Percentiles rank a stretch among this genome's conserved stretches.
Evolutionary conservation across 2,888 invertebrate species (phyloP).

Genomic region (Eustalomyia histrio): DNA sequence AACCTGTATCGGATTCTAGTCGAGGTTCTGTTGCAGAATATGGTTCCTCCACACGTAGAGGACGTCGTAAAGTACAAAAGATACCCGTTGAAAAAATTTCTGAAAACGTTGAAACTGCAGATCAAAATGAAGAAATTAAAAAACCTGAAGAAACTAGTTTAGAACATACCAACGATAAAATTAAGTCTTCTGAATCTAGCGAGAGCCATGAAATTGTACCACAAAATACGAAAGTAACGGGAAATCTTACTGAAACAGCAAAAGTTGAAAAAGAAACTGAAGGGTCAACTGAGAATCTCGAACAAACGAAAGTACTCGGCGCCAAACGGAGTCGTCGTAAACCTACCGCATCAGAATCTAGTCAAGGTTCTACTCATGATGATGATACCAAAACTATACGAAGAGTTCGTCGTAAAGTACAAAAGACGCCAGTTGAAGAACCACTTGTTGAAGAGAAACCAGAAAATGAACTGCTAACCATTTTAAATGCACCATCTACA

Average conservation of each 20-base stretch:
- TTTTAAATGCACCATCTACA: neutral
- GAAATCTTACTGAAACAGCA: neutral
- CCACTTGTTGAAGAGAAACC: conserved; percentile 16
- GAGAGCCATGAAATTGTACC: neutral
- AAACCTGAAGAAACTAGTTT: no score
- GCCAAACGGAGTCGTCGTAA: conserved; percentile 37
- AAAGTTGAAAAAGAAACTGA: neutral
- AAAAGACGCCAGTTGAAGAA: conserved; percentile 5
- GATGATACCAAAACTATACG: neutral
- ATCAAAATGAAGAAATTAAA: no score
- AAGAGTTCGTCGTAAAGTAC: conserved; percentile 18
- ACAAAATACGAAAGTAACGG: neutral
- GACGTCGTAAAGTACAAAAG: no score
- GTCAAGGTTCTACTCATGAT: conserved; percentile 5
- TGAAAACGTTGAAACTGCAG: no score
- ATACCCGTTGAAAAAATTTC: no score
- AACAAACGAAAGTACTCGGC: neutral
- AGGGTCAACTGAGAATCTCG: neutral
- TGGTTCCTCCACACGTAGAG: no score
- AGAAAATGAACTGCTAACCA: neutral
- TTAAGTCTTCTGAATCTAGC: neutral
- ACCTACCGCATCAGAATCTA: conserved; percentile 15
- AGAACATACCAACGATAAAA: neutral
- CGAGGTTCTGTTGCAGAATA: no score
- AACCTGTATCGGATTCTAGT: no score